These are phyloP conservation scores for Hecatera dysodea DNA, from an alignment of 2,888 invertebrate genomes.

Conservation along the genomic window DNA sequence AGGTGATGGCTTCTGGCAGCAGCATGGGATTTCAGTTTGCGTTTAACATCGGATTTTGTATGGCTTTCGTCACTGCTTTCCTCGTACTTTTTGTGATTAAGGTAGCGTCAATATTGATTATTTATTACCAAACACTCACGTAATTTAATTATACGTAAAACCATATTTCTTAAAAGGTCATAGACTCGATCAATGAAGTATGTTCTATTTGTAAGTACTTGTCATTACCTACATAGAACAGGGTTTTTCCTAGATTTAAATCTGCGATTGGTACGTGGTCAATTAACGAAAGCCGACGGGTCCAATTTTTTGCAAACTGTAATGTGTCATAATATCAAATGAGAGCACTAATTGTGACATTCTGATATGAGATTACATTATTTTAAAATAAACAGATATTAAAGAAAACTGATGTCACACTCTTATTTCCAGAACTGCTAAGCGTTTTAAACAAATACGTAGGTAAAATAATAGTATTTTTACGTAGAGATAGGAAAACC, in stretches of 20 bases:
- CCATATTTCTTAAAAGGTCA: slow-evolving; percentile 29
- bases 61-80: slow-evolving; percentile 94
- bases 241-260: neutral
- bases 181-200: slow-evolving; percentile 24
- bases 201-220: slow-evolving; percentile 22
- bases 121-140: slow-evolving; percentile 35
- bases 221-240: neutral
- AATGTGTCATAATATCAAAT: no score
- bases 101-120: slow-evolving; percentile 70
- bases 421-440: no score
- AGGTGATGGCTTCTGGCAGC: slow-evolving; percentile 86
- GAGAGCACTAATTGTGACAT: no score
- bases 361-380: no score
- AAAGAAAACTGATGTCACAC: no score
- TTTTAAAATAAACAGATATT: no score
- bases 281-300: neutral
- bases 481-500: no score
- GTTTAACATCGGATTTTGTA: slow-evolving; percentile 94
- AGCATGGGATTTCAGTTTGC: slow-evolving; percentile 91
- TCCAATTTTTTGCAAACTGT: no score
- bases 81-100: slow-evolving; percentile 91
- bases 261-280: neutral
- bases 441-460: no score
- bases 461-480: no score
- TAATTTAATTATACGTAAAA: slow-evolving; percentile 50